Evolutionary conservation across 2,888 invertebrate species (phyloP), one percentile per base, ranked within the genome.

Genomic region (Scaptomyza reducta): DNA sequence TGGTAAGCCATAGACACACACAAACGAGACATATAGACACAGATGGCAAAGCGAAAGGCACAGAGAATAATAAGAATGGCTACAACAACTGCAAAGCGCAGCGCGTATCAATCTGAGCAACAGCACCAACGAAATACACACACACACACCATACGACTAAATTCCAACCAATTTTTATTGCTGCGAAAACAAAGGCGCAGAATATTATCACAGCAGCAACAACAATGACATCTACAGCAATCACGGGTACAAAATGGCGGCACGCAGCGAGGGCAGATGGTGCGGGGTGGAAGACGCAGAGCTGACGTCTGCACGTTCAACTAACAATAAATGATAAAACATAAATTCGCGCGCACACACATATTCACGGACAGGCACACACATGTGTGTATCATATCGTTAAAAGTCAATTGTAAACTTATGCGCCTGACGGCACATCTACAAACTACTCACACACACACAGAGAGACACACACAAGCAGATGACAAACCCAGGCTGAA

Each of bases 381-480:
- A 60, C 38, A 49, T 49, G 41, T 75, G 61, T 53, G 53, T 65
- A 66, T 70, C 70, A 76, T 74, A 83, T 87, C 85, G 80, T 85
- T 87, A 85, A 83, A 85, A 85, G 83, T 80, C 87, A 87, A 88
- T 87, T 87, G 87, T 88, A 87, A 88, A 88, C 77, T 88, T 85
- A 76, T 79, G 81, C 82, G 77, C 79, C 73, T 70, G 60, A 70
- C 75, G 74, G 71, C 78, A 68, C 64, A 75, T 50, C 55, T 65
- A 62, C 66, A 79, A 86, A 86, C 81, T 74, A 86, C 65, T 60
- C 41, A 38, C 42, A 57, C 65, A 56, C 59, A 47, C 35, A 42
- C n/a, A n/a, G n/a, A n/a, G n/a, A n/a, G n/a, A n/a, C 51, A 51
- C 41, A 51, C 54, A 42, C 47, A 35, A 50, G 25, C 41, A 27